Conservation (phyloP, 2,888 invertebrate genomes). For the Xestia rhomboidea region DNA sequence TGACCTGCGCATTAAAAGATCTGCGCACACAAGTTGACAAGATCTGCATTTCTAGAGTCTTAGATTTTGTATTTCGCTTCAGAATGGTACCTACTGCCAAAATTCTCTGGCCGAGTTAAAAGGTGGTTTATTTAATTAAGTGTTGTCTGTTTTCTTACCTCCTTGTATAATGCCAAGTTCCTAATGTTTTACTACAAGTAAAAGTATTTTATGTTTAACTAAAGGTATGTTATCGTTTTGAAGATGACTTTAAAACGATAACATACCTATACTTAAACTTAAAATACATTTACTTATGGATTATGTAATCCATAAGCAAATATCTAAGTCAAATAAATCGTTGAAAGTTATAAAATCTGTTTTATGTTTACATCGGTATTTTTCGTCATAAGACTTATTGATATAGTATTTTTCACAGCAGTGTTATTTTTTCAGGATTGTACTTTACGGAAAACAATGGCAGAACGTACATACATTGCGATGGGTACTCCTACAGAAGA, state of each 20-base stretch:
- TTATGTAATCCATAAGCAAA: neutral
- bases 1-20: conserved; percentile 4
- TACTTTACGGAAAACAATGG: conserved; percentile 8
- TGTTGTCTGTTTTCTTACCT: no score
- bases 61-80: neutral
- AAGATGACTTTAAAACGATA: no score
- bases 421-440: conserved; percentile 16
- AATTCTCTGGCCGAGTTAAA: no score
- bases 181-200: neutral
- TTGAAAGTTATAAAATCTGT: neutral
- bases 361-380: neutral
- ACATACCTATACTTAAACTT: no score
- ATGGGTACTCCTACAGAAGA: conserved; percentile 61
- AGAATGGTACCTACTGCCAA: no score
- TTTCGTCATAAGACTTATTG: neutral
- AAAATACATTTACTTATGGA: no score
- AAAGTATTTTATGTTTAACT: neutral
- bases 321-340: conserved; percentile 9
- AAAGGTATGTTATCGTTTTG: neutral
- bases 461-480: conserved; percentile 1
- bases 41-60: neutral
- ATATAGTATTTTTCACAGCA: neutral
- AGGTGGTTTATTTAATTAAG: no score
- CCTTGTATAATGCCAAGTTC: neutral
- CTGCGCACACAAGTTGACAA: conserved; percentile 37